Base-by-base conservation (phyloP, 2,797 vertebrate species). In the Arctocebus calabarensis region DNA sequence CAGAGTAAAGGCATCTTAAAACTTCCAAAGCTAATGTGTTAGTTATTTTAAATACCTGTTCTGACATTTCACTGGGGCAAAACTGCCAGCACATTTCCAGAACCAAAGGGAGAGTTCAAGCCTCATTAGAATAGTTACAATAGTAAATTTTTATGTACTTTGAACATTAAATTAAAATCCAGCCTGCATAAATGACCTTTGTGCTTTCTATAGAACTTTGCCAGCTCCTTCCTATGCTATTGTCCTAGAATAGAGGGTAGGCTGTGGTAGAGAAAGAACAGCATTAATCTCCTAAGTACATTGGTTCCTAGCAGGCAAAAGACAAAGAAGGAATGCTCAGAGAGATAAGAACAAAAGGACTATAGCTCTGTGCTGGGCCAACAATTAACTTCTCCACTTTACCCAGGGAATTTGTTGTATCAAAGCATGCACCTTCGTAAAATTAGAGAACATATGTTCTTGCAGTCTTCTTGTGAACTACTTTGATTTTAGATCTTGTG, bases 121-220 rank as follows among this genome's bases (percentile, higher is more conserved):
- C 27, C 66, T 91, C 75, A 17, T 70, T 59, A 84, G 75, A 95
- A 43, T 61, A 94, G 92, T 88, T 90, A 91, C 32, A 94, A 82
- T 73, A 91, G 82, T 90, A 90, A 82, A 59, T 88, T 92, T 96
- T 93, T 88, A 82, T 91, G 66, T 89, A 71, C 95, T 95, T 84
- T 92, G 88, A 93, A 83, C 82, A 93, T 92, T 90, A 90, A 93
- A 70, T 88, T 96, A 94, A 94, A 97, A 96, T n/a, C 90, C 48
- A 93, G 68, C 48, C 77, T 90, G 88, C 29, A 92, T 93, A 95
- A 94, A 86, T 62, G 48, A 74, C 83, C 55, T 83, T 84, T 78
- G 61, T 81, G 52, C 71, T 88, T 96, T 94, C 48, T 64, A 75
- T 64, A 95, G 52, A 94, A 88, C 29, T 90, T 87, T 90, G 84